Percentiles rank a stretch among this genome's conserved stretches.
Evolutionary conservation across 2,797 vertebrate genomes (phyloP).

Genomic region (Paguma larvata): DNA sequence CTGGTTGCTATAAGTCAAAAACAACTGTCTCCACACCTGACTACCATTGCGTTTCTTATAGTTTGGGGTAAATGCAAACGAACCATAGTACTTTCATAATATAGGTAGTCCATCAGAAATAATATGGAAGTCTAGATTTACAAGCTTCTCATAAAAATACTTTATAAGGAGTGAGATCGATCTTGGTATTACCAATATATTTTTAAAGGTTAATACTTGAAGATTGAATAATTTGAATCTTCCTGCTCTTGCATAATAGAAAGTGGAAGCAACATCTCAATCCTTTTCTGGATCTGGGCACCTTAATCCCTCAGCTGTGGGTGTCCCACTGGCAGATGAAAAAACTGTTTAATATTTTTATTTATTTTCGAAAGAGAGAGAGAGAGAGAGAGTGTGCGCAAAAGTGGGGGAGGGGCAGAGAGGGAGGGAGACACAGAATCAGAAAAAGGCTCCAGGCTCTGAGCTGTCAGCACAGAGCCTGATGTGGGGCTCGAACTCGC

Average conservation of each 20-base stretch:
- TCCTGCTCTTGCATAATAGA: background rate
- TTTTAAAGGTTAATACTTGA: background rate
- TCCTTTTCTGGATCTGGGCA: background rate
- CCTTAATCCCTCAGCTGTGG: background rate
- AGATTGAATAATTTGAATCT: background rate
- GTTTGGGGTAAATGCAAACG: background rate
- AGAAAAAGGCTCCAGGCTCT: too few relatives aligned
- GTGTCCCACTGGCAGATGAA: background rate
- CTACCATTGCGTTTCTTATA: background rate
- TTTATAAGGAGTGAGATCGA: background rate
- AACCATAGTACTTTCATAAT: background rate
- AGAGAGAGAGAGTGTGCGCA: too few relatives aligned
- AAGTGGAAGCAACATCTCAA: background rate
- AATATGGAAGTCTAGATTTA: background rate
- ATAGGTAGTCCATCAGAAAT: background rate
- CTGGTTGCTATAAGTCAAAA: background rate
- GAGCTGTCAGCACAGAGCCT: too few relatives aligned
- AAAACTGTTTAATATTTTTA: too few relatives aligned
- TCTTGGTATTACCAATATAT: background rate
- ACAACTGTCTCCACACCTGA: background rate
- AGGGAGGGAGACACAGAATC: too few relatives aligned
- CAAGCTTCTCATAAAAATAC: background rate
- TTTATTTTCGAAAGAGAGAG: too few relatives aligned
- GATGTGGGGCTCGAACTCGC: too few relatives aligned
- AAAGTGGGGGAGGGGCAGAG: too few relatives aligned